Evolutionary conservation across 1,140 invertebrate genomes (phyloP).

Genomic region (Neodiprion lecontei): DNA sequence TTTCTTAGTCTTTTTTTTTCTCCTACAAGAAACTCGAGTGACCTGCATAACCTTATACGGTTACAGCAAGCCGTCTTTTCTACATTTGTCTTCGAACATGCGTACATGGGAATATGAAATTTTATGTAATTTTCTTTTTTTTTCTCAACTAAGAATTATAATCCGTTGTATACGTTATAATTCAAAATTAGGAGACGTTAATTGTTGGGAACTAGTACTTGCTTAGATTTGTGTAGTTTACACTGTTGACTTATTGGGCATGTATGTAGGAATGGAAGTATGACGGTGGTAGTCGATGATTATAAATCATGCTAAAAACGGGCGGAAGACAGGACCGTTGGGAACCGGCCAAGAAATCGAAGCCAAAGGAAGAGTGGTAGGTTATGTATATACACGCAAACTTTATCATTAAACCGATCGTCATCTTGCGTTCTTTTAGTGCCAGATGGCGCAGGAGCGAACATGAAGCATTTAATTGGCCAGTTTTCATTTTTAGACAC

Average conservation of each 20-base stretch:
- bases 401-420: neutral
- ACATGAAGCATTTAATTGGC: neutral
- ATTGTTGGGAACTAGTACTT: too few relatives aligned
- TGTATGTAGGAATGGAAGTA: too few relatives aligned
- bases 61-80: neutral
- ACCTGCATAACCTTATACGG: neutral
- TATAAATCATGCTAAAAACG: too few relatives aligned
- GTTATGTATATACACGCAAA: neutral
- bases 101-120: neutral
- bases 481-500: neutral
- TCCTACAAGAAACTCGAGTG: neutral
- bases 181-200: too few relatives aligned
- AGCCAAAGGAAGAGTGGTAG: neutral
- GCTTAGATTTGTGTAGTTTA: too few relatives aligned
- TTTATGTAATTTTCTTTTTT: neutral
- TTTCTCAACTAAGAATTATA: too few relatives aligned
- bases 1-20: neutral
- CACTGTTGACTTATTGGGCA: too few relatives aligned
- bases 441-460: neutral
- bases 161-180: too few relatives aligned
- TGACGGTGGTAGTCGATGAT: too few relatives aligned
- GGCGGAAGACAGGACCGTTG: neutral
- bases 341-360: neutral
- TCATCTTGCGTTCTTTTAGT: neutral
- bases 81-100: neutral